A percentile compares a stretch with the other conserved stretches of the same genome.
Conservation (phyloP, 2,113 vertebrate species). For the Hydrochoerus hydrochaeris region DNA sequence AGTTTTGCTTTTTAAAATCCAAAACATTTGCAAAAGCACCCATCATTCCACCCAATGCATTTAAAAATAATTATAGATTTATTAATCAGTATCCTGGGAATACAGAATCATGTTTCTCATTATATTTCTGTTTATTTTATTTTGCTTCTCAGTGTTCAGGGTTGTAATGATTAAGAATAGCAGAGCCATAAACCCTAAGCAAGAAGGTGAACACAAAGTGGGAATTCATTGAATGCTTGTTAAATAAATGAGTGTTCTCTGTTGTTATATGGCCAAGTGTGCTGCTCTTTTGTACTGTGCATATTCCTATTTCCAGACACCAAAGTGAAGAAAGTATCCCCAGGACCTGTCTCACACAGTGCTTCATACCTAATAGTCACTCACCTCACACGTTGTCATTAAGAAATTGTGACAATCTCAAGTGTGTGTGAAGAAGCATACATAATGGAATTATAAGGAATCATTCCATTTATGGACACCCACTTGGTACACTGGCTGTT, state of each 20-base stretch:
- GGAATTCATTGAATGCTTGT: background rate
- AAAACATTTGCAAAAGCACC: background rate
- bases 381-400: background rate
- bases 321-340: background rate
- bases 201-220: background rate
- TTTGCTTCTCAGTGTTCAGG: background rate
- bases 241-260: background rate
- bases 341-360: background rate
- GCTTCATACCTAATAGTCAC: background rate
- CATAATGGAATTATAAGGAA: background rate
- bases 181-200: background rate
- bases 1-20: conserved; percentile 36
- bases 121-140: background rate
- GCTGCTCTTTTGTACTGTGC: background rate
- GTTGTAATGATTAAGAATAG: background rate
- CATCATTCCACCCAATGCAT: background rate
- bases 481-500: background rate
- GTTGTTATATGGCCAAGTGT: background rate
- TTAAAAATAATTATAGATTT: conserved; percentile 28
- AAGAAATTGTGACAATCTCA: background rate
- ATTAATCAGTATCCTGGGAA: background rate
- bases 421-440: background rate
- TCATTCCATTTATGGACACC: background rate
- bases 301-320: background rate
- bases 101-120: background rate